Base-by-base conservation (phyloP, 2,888 invertebrate genomes). In the Oithona nana region DNA sequence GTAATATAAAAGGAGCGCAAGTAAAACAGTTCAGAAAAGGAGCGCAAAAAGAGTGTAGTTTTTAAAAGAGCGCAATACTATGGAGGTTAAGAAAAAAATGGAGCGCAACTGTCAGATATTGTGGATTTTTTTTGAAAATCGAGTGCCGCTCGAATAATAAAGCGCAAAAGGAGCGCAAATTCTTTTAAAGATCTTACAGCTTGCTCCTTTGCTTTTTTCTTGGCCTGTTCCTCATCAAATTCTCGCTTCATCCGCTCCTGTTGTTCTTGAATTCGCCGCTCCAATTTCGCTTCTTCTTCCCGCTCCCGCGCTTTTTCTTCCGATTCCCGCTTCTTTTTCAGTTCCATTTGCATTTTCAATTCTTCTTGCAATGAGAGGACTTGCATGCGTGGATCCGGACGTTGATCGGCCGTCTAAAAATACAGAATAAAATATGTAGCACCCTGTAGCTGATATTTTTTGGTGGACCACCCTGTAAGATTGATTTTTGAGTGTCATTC, bases 241-340 rank as follows among this genome's bases (percentile, higher is more conserved):
- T 54, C 54, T 3, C 24, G 24, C 24, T 54, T 54, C 54, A 54
- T 54, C 13, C 26, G 22, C 54, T 54, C 54, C 26, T 54, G 54
- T 26, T 54, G 54, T 22, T 54, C 54, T 6, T 26, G 54, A 20
- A 54, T 24, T 26, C 54, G 20, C 26, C 54, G 2, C 26, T 54
- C 54, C 11, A 54, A 26, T 26, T 54, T 54, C 24, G 22, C 54
- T 20, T 54, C 54, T 24, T 54, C 54, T 54, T 54, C 54, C 24
- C 54, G 2, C 26, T 54, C 54, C 26, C 26, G 20, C 24, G 24
- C 24, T 54, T 54, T 54, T 24, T 54, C 54, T 11, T 54, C 54
- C 24, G 22, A 20, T 16, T 54, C 54, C 26, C 54, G 2, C 24
- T 16, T 20, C 26, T 54, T 54, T 26, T 26, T 20, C 24, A 24